phyloP scores from a whole-genome alignment of 2,797 vertebrate genomes.

The Leuciscus waleckii region DNA sequence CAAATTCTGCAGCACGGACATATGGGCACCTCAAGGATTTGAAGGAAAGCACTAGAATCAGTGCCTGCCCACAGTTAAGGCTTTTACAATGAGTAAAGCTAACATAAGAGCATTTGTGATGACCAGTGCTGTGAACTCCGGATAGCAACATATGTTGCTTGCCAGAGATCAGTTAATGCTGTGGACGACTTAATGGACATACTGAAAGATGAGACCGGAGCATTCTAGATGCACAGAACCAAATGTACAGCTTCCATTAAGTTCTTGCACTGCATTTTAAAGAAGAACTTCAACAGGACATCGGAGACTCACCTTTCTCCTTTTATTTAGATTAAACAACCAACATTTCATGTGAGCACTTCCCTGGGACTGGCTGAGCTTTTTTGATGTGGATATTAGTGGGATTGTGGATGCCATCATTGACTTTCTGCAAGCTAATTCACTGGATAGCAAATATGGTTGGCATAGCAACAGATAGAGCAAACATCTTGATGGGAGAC shows the following conservation, averaged over 20 bases:
- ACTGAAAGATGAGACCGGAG: conserved; percentile 23
- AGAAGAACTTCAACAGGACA: conserved; percentile 13
- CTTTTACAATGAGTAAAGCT: no score
- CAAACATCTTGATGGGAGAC: conserved; percentile 21
- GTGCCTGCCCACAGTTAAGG: no score
- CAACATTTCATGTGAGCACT: not conserved
- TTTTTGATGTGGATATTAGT: not conserved
- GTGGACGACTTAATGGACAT: conserved; percentile 28
- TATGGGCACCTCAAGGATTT: no score
- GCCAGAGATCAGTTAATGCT: not conserved
- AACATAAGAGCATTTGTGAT: no score
- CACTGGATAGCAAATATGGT: conserved; percentile 39
- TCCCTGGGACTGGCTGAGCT: not conserved
- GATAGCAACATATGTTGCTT: no score
- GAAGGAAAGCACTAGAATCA: no score
- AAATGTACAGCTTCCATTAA: conserved; percentile 35
- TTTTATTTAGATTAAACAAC: conserved; percentile 17
- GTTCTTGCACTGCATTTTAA: conserved; percentile 15
- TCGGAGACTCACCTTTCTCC: conserved; percentile 20
- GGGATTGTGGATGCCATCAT: conserved; percentile 1
- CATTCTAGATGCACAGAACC: not conserved
- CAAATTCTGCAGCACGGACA: no score
- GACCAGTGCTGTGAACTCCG: no score
- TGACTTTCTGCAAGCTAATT: not conserved
- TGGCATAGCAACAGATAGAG: conserved; percentile 34